Base-by-base conservation (phyloP, 1,140 invertebrate genomes). In the Mycetomoellerius zeteki region DNA sequence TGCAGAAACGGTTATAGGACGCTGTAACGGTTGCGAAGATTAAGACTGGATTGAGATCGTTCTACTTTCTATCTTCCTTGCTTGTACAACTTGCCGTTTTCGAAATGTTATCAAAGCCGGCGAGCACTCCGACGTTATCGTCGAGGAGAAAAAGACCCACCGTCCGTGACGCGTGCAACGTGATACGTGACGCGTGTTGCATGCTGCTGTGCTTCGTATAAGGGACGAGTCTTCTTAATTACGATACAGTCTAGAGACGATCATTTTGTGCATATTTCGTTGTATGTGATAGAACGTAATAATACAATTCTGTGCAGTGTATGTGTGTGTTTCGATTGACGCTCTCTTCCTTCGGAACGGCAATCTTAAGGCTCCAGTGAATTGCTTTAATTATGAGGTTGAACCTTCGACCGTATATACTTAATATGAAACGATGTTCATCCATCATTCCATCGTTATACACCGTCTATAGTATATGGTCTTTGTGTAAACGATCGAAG, bases 61-160 rank as follows among this genome's bases (percentile, higher is more conserved):
- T 43, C 56, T 12, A 33, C 30, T 77, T 47, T 47, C 8, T 2
- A 14, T 5, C 21, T 33, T 77, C 21, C 8, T 8, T n/a, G 24
- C 16, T 19, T n/a, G 3, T 37, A 21, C 16, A 33, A n/a, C n/a
- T n/a, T 16, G 54, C 19, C n/a, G 4, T 30, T 64, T 69, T 19
- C 37, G 10, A 81, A 54, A 67, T 67, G 24, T 12, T 80, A 27
- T 80, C 77, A n/a, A 37, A 81, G n/a, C 43, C 58, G 75, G 58
- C 33, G 37, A 27, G 14, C 8, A 19, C 2, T 0, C 30, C n/a
- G 14, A 8, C 65, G 16, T 24, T 16, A 21, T 6, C 14, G 37
- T 43, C 37, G 37, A 43, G 37, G 19, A 33, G 10, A 64, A 24
- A 43, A 21, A 8, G 14, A 30, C 6, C 0, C 58, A 33, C n/a